Evolutionary conservation across 2,888 invertebrate species (phyloP).

Genomic region (Pollenia amentaria): DNA sequence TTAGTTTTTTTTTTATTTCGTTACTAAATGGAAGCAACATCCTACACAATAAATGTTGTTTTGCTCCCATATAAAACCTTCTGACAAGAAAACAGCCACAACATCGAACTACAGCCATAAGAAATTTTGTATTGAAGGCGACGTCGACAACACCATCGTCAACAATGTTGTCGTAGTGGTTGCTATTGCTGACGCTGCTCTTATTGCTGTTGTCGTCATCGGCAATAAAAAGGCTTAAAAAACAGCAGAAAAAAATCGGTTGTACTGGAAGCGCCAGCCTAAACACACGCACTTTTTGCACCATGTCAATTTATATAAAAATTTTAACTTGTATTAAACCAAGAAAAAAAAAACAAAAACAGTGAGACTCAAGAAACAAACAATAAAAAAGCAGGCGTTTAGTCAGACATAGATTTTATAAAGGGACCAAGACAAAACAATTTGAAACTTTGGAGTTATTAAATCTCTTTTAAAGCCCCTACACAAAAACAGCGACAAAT

Average conservation of each 20-base stretch:
- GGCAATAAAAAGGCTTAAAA: constrained; percentile 40
- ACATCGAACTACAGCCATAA: constrained; percentile 44
- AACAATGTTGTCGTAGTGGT: constrained; percentile 16
- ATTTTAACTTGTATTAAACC: constrained; percentile 51
- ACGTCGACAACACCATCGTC: constrained; percentile 69
- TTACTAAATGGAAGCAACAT: constrained; percentile 70
- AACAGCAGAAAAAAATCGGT: constrained; percentile 25
- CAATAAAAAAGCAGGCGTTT: neutral
- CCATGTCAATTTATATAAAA: constrained; percentile 70
- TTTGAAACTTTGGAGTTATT: constrained; percentile 18
- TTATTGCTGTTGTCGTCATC: constrained; percentile 24
- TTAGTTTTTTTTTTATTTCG: neutral
- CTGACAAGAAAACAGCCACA: constrained; percentile 41
- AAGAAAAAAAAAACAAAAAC: constrained; percentile 25
- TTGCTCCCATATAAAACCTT: constrained; percentile 52
- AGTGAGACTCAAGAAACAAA: constrained; percentile 6
- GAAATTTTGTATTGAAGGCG: constrained; percentile 65
- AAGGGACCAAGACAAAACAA: neutral
- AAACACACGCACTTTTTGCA: constrained; percentile 71
- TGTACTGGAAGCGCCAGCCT: constrained; percentile 67
- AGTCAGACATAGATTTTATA: constrained; percentile 9
- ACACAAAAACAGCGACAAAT: neutral
- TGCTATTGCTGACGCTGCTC: constrained; percentile 20
- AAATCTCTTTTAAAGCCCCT: neutral
- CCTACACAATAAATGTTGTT: constrained; percentile 70